These are phyloP conservation scores for Hirundichthys speculiger DNA, from an alignment of 2,113 vertebrate genomes.

Conservation along the genomic window DNA sequence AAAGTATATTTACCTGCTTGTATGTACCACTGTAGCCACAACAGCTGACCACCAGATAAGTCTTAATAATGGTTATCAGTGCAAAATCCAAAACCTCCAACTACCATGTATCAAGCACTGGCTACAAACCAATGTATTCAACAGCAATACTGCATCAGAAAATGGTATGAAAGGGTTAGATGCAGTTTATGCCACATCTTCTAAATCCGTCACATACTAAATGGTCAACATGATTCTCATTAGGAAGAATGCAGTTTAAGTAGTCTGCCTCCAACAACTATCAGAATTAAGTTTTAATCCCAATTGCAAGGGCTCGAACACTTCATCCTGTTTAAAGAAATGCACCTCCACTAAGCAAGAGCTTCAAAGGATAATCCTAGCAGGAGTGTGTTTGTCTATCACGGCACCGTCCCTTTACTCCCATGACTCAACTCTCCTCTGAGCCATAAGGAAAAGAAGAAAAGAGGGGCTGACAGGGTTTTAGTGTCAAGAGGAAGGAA, in stretches of 20 bases:
- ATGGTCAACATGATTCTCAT: conserved; percentile 67
- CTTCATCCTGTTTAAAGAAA: conserved; percentile 20
- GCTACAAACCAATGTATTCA: no score
- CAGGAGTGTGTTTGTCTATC: conserved; percentile 38
- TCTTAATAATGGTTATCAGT: no score
- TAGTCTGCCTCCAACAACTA: conserved; percentile 24
- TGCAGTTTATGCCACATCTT: no score
- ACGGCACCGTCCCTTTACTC: conserved; percentile 22
- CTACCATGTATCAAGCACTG: no score
- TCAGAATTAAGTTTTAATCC: conserved; percentile 40
- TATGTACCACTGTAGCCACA: no score
- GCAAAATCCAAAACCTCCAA: no score
- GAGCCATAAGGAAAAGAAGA: conserved; percentile 7
- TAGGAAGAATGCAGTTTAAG: conserved; percentile 51
- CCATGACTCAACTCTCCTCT: conserved; percentile 46
- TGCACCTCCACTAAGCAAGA: conserved; percentile 12
- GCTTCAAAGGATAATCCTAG: conserved; percentile 37
- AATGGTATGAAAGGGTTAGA: no score
- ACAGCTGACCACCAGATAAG: no score
- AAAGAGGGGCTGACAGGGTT: not conserved
- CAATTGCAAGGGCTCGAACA: conserved; percentile 18
- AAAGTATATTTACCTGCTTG: no score
- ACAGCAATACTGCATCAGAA: no score
- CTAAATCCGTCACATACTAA: no score
- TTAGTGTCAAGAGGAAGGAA: conserved; percentile 24